Evolutionary conservation across 1,140 invertebrate genomes (phyloP), one percentile per base, ranked within the genome.

Genomic region (Sinella curviseta): DNA sequence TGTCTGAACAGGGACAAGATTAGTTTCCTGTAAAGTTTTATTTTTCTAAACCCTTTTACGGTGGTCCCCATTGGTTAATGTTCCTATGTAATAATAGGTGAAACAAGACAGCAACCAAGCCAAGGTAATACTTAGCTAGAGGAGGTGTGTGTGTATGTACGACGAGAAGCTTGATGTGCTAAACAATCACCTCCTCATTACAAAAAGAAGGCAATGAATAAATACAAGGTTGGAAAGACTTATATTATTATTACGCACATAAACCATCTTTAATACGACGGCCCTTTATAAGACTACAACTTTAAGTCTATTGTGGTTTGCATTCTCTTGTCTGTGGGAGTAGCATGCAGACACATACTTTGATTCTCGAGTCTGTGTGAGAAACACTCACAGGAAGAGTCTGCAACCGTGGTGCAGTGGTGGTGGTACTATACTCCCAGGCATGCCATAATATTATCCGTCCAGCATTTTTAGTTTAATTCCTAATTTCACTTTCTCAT

Each of bases 401-500:
- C n/a, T n/a, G n/a, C n/a, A n/a, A n/a, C n/a, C n/a, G n/a, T n/a
- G n/a, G n/a, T n/a, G n/a, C n/a, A n/a, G n/a, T n/a, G n/a, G n/a
- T n/a, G n/a, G n/a, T 48, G 4, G 4, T 48, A 48, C 39, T 48
- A 48, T 48, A 48, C 17, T 8, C 17, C 17, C 17, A 8, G 4
- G 4, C 39, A 8, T 48, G 17, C 39, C 17, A 48, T 48, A 48
- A 48, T 48, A 48, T 48, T 48, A 48, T 48, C 39, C 17, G 17
- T 48, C 39, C 39, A 8, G 39, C 17, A 48, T 48, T 48, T 48
- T 48, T 48, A 48, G 39, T 60, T 24, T 60, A 60, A 60, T 60
- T 60, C 55, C n/a, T 60, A 60, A 60, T 60, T 60, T 60, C 55
- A 60, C 55, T 60, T 60, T 60, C 55, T 60, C 55, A 60, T 60